Evolutionary conservation across 2,797 vertebrate genomes (phyloP).

Genomic region (Limnodromus scolopaceus): DNA sequence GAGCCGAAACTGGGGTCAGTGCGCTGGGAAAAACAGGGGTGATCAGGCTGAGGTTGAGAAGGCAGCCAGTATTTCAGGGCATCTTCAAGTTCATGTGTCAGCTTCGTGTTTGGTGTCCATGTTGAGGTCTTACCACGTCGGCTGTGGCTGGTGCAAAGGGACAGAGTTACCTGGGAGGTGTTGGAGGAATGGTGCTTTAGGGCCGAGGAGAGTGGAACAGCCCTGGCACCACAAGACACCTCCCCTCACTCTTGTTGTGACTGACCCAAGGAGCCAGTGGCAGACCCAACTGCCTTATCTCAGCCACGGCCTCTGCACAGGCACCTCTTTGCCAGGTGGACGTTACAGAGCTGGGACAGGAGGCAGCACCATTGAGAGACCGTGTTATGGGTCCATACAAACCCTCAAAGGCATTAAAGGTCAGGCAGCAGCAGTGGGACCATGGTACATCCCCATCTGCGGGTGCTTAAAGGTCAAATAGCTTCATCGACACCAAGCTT

Average conservation of each 20-base stretch:
- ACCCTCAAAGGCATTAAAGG: background rate
- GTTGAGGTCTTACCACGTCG: background rate
- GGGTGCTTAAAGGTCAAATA: background rate
- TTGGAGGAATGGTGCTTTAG: background rate
- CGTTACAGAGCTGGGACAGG: fast-evolving
- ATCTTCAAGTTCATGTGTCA: background rate
- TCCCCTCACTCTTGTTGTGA: background rate
- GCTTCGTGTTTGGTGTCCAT: background rate
- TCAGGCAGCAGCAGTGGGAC: too few relatives aligned
- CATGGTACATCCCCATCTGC: background rate
- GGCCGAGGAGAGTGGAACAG: background rate
- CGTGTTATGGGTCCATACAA: background rate
- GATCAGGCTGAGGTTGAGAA: background rate
- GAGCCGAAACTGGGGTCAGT: fast-evolving
- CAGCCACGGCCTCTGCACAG: background rate
- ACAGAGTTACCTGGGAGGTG: background rate
- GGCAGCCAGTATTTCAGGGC: background rate
- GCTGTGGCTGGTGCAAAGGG: background rate
- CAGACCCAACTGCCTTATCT: background rate
- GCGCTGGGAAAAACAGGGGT: background rate
- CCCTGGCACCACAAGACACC: background rate
- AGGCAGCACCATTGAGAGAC: background rate
- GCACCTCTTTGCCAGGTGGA: background rate
- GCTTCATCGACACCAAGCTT: background rate
- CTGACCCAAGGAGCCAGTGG: background rate